phyloP scores from a whole-genome alignment of 2,797 vertebrate genomes.

The Fratercula arctica region DNA sequence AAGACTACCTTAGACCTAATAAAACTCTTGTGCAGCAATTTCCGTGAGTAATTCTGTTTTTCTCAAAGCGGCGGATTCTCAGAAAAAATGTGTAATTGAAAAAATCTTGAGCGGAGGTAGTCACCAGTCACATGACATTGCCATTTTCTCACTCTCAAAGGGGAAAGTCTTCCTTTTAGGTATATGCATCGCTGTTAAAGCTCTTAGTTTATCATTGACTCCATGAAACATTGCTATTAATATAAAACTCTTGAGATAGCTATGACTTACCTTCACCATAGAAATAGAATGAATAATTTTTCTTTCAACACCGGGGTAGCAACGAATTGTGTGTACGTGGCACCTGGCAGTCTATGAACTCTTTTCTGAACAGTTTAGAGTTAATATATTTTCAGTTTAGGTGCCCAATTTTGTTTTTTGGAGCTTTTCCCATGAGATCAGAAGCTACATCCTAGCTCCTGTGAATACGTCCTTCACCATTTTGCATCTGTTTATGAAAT shows the following conservation, averaged over 20 bases:
- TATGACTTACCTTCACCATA: not conserved
- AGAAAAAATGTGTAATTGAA: not conserved
- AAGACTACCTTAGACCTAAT: not conserved
- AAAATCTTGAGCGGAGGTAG: not conserved
- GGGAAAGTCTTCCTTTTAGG: not conserved
- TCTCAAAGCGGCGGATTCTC: not conserved
- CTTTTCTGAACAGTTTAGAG: not conserved
- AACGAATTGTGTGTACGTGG: not conserved
- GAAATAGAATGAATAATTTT: not conserved
- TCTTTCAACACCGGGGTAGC: not conserved
- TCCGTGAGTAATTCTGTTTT: not conserved
- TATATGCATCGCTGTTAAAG: not conserved
- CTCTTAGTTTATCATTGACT: not conserved
- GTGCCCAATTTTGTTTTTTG: accelerated
- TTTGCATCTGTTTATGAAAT: not conserved
- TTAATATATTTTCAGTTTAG: not conserved
- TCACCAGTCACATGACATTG: not conserved
- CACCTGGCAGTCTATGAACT: not conserved
- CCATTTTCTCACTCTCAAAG: not conserved
- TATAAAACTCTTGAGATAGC: not conserved
- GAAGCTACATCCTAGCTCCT: not conserved
- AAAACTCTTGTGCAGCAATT: not conserved
- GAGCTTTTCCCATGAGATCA: not conserved
- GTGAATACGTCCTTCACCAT: not conserved
- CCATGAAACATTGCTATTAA: not conserved